Base-by-base conservation (phyloP, 2,888 invertebrate genomes). In the Perdita meconis region DNA sequence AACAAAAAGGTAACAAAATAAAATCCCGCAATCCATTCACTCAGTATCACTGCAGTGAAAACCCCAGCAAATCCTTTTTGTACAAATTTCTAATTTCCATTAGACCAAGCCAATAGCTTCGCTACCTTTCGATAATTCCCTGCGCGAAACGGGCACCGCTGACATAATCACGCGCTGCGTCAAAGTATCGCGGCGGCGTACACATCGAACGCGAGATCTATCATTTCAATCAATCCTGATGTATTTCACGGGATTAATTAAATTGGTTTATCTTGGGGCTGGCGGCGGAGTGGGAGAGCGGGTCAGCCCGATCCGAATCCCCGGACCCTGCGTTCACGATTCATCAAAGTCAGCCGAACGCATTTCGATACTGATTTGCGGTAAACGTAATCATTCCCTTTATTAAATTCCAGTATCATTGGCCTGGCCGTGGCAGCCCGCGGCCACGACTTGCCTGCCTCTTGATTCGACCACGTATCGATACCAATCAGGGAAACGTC, bases 351-450 rank as follows among this genome's bases (percentile, higher is more conserved):
- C 84, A 70, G 69, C 64, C 56, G 68, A 65, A 77, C 74, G 71
- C 75, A 68, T 82, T 82, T 86, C 80, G 76, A 82, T 83, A 73
- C 84, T 83, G 86, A 85, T 85, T 85, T 85, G 83, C 80, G 86
- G 86, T 70, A 59, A 64, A 59, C 83, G 86, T 85, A 85, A 85
- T 85, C 85, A 83, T 81, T 77, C 80, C 82, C 78, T 85, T 86
- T 86, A 85, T 85, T 85, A 85, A 85, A 85, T 85, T 83, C 84
- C 71, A 57, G 70, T 73, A 64, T 78, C 73, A 80, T 80, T 71
- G 73, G 64, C 38, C 36, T 57, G 53, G 63, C 44, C 40, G 19
- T 47, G 64, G 42, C 0, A 26, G 26, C 51, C 53, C 50, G 69
- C 70, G 63, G 57, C 75, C 64, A 70, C 80, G 77, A 80, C 82